A percentile compares a stretch with the other conserved stretches of the same genome.
Evolutionary conservation across 2,888 invertebrate genomes (phyloP).

Genomic region (Hermaeophaga mercurialis): DNA sequence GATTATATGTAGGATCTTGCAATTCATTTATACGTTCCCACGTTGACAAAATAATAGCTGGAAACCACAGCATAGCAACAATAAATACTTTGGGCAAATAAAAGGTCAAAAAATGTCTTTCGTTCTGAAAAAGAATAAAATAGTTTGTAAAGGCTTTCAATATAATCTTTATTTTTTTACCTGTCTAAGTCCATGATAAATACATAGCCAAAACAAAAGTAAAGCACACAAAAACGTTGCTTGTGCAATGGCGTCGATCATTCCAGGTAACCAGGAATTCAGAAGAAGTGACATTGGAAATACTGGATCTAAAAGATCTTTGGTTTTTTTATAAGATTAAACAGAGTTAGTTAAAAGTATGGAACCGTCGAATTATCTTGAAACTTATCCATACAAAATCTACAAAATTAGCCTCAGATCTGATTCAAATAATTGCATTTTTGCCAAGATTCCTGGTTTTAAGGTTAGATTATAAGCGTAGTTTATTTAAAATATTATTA

Average conservation of each 20-base stretch:
- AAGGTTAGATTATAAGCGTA: too few species aligned
- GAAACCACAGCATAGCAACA: slow-evolving; percentile 85
- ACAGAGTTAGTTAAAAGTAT: too few species aligned
- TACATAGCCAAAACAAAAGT: slow-evolving; percentile 92
- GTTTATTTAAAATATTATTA: too few species aligned
- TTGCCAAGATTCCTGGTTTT: too few species aligned
- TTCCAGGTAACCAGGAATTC: slow-evolving; percentile 89
- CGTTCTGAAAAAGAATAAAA: slow-evolving; percentile 68
- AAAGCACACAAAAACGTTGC: slow-evolving; percentile 86
- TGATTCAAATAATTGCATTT: too few species aligned
- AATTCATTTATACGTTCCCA: slow-evolving; percentile 91
- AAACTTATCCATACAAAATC: too few species aligned
- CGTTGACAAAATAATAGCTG: slow-evolving; percentile 82
- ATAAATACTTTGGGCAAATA: slow-evolving; percentile 89
- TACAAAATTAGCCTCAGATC: too few species aligned
- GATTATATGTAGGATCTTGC: slow-evolving; percentile 91
- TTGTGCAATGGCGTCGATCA: slow-evolving; percentile 89
- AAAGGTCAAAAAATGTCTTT: slow-evolving; percentile 82
- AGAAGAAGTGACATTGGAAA: slow-evolving; percentile 90
- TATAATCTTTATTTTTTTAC: too few species aligned
- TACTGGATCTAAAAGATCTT: slow-evolving; percentile 84
- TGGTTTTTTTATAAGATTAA: too few species aligned
- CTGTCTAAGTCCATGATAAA: slow-evolving; percentile 94
- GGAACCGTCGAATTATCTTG: too few species aligned
- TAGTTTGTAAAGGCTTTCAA: too few species aligned